Percentiles rank a stretch among this genome's conserved stretches.
Evolutionary conservation across 1,140 invertebrate species (phyloP).

Genomic region (Paraescarpia echinospica): DNA sequence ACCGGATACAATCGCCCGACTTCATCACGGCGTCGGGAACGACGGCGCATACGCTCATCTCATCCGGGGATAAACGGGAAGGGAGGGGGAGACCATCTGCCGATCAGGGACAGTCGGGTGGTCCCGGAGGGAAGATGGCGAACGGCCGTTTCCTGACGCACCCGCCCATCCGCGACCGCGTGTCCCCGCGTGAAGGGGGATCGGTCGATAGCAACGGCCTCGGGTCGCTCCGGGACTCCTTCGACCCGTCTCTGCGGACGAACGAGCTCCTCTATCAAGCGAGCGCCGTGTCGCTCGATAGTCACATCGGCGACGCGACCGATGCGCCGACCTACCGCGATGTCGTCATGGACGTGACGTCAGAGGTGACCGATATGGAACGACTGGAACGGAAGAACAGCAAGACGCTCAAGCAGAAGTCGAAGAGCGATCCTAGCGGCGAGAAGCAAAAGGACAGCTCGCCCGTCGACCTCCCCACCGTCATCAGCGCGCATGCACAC

Average conservation of each 20-base stretch:
- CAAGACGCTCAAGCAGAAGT: conserved; percentile 21
- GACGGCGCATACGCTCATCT: no score
- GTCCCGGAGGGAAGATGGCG: not conserved
- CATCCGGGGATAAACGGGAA: not conserved
- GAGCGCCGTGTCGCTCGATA: conserved; percentile 12
- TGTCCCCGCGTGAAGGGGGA: not conserved
- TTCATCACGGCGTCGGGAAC: not conserved
- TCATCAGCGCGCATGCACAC: conserved; percentile 9
- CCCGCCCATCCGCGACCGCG: not conserved
- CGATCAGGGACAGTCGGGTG: not conserved
- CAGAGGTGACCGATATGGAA: not conserved
- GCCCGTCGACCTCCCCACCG: not conserved
- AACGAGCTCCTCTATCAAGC: not conserved
- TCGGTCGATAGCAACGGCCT: conserved; percentile 15
- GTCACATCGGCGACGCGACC: not conserved
- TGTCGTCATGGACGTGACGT: conserved; percentile 7
- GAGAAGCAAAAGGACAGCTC: conserved; percentile 17
- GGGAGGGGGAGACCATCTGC: not conserved
- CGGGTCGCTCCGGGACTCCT: not conserved
- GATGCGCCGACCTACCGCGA: not conserved
- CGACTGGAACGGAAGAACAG: conserved; percentile 17
- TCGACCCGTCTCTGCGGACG: not conserved
- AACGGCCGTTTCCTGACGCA: conserved; percentile 11
- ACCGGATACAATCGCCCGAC: not conserved
- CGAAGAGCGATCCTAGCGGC: conserved; percentile 18